A percentile compares a stretch with the other conserved stretches of the same genome.
Evolutionary conservation across 2,797 vertebrate genomes (phyloP).

Genomic region (Sylvilagus floridanus): DNA sequence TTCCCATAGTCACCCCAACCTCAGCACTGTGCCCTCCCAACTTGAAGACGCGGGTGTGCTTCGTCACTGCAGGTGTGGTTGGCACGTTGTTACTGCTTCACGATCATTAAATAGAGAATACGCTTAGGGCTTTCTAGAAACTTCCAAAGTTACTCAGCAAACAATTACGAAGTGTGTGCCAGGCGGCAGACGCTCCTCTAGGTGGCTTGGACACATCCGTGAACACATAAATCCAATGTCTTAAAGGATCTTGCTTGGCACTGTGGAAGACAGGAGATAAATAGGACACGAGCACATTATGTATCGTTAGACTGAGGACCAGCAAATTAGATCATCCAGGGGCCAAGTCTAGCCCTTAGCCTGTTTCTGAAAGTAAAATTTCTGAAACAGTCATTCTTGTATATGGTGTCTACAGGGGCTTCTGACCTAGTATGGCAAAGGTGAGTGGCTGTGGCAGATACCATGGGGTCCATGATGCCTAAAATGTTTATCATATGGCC

Average conservation of each 20-base stretch:
- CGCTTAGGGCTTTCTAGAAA: background rate
- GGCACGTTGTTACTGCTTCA: background rate
- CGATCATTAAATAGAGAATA: background rate
- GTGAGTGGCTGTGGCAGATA: background rate
- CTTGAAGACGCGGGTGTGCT: background rate
- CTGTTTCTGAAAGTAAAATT: background rate
- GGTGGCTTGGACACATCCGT: background rate
- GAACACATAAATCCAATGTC: background rate
- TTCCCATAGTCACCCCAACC: background rate
- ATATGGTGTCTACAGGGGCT: background rate
- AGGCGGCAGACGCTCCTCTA: background rate
- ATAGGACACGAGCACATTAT: background rate
- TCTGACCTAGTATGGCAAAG: background rate
- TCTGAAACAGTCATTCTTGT: background rate
- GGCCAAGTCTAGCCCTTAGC: background rate
- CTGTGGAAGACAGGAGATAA: background rate
- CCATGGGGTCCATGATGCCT: background rate
- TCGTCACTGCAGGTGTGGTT: background rate
- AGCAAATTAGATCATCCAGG: background rate
- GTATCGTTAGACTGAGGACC: background rate
- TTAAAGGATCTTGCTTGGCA: background rate
- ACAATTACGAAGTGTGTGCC: background rate
- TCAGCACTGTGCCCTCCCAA: background rate
- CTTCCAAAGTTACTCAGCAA: background rate
- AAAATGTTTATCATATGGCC: background rate